These are phyloP conservation scores for Craseonycteris thonglongyai DNA, from an alignment of 2,113 vertebrate genomes.

Conservation along the genomic window DNA sequence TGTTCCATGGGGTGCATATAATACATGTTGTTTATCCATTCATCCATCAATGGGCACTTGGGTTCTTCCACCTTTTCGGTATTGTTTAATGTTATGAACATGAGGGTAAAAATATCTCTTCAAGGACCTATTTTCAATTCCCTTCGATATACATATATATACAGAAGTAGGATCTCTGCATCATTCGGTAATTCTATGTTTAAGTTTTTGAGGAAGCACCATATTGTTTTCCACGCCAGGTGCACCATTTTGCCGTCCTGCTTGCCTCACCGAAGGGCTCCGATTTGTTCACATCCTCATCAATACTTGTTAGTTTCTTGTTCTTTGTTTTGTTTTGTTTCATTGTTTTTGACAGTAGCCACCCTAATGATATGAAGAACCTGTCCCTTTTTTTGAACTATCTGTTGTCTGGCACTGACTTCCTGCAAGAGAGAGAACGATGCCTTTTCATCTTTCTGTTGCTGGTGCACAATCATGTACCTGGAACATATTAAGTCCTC, in stretches of 20 bases:
- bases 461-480: background rate
- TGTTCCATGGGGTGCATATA: background rate
- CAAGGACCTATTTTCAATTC: background rate
- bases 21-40: background rate
- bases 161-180: background rate
- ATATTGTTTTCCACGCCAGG: background rate
- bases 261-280: background rate
- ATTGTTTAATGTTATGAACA: background rate
- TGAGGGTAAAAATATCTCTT: background rate
- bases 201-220: background rate
- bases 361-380: background rate
- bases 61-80: background rate
- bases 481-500: background rate
- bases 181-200: background rate
- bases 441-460: background rate
- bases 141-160: background rate
- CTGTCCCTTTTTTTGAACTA: background rate
- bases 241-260: background rate
- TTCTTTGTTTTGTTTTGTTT: too few species aligned
- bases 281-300: background rate
- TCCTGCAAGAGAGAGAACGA: background rate
- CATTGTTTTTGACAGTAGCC: background rate
- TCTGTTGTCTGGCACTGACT: background rate
- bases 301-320: background rate
- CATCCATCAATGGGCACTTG: rapidly evolving